These are phyloP conservation scores for Hypomesus transpacificus DNA, from an alignment of 2,113 vertebrate genomes.

Conservation along the genomic window DNA sequence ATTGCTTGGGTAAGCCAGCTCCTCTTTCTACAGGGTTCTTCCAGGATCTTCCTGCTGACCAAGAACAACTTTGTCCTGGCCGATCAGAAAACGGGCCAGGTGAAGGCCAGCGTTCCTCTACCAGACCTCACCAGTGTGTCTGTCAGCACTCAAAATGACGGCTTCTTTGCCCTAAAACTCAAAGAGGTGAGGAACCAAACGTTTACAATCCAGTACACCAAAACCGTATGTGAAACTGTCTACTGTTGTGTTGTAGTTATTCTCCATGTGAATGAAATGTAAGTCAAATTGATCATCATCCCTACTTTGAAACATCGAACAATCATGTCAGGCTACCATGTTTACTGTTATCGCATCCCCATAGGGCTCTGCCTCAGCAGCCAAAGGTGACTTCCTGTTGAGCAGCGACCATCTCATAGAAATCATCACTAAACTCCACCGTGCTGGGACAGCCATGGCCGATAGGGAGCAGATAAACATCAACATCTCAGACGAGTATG, in stretches of 20 bases:
- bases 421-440: constrained; percentile 95
- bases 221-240: too few relatives aligned
- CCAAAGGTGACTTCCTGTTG: constrained; percentile 96
- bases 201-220: too few relatives aligned
- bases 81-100: constrained; percentile 93
- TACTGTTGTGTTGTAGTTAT: too few relatives aligned
- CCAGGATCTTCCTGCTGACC: constrained; percentile 93
- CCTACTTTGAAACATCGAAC: too few relatives aligned
- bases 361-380: constrained; percentile 87
- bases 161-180: constrained; percentile 93
- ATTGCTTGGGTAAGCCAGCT: neutral
- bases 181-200: constrained; percentile 78
- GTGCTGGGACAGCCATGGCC: constrained; percentile 78
- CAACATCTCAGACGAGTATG: constrained; percentile 97
- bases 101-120: constrained; percentile 90
- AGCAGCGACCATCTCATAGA: constrained; percentile 96
- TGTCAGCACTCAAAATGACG: constrained; percentile 91
- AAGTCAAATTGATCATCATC: too few relatives aligned
- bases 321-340: too few relatives aligned
- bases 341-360: neutral
- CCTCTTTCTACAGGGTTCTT: constrained; percentile 67
- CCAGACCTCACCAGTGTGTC: constrained; percentile 89
- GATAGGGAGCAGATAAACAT: constrained; percentile 82
- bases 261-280: too few relatives aligned
- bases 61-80: constrained; percentile 90